Base-by-base conservation (phyloP, 2,888 invertebrate species). In the Xestoiulus laeticollis region DNA sequence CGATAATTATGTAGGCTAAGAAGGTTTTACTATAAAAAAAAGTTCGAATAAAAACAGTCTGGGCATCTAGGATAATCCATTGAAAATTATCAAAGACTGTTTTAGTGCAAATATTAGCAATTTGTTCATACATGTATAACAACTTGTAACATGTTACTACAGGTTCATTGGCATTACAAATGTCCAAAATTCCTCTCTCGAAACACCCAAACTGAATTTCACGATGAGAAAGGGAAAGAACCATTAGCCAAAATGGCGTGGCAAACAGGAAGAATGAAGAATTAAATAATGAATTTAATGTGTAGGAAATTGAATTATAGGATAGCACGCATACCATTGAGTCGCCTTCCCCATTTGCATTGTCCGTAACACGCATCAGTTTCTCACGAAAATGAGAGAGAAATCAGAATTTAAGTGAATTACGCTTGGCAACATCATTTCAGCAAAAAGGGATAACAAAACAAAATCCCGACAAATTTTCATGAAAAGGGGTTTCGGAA, bases 341-440 rank as follows among this genome's bases (percentile, higher is more conserved):
- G 68, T 68, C 68, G 26, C 22, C 26, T 10, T 68, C 68, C 26
- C 68, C 26, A 22, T 68, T 26, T 68, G 22, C 68, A 68, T 68
- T 68, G 68, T 68, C 26, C 68, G 68, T 22, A 26, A 12, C 68
- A 68, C 68, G 68, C 68, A 68, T 68, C 68, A 68, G 68, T 68
- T 68, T 68, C 68, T 68, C 68, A 68, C 68, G 68, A 68, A 68
- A 68, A 68, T 68, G 68, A 26, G 68, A n/a, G n/a, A n/a, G 68
- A 26, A 68, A 68, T 26, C 26, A 22, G 22, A 68, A 26, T 68
- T 68, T 68, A 68, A 68, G 68, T 68, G 68, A 68, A 68, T 68
- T 26, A 26, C 68, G 26, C 68, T 22, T 68, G 5, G 68, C 68
- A 26, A 26, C 12, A 26, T 68, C 68, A 26, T 68, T 68, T 26